Conservation (phyloP, 1,140 invertebrate genomes). For the Formica exsecta region DNA sequence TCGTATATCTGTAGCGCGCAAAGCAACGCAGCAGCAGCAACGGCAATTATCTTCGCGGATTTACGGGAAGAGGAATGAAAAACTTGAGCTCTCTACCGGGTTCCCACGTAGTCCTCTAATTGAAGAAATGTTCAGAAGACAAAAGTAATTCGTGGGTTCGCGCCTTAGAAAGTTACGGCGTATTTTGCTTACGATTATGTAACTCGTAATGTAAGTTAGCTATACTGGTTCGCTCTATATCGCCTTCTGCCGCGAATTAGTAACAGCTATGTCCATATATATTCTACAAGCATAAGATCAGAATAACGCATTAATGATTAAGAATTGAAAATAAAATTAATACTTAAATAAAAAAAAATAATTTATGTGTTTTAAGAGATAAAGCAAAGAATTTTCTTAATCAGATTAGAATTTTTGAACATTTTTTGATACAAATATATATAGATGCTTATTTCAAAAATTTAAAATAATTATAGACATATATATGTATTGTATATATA, state of each 20-base stretch:
- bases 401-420: not conserved
- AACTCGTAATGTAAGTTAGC: slow-evolving; percentile 22
- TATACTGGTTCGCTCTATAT: not conserved
- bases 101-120: slow-evolving; percentile 67
- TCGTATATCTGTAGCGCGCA: not conserved
- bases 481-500: not conserved
- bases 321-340: slow-evolving; percentile 17
- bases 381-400: not conserved
- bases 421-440: not conserved
- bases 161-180: slow-evolving; percentile 20
- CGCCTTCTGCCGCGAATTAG: not conserved
- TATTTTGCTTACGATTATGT: slow-evolving; percentile 42
- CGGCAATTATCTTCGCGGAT: slow-evolving; percentile 63
- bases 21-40: not conserved
- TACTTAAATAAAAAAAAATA: not conserved
- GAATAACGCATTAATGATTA: not conserved
- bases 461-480: no score
- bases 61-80: slow-evolving; percentile 56
- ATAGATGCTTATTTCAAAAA: not conserved
- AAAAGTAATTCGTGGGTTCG: slow-evolving; percentile 27
- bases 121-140: slow-evolving; percentile 44
- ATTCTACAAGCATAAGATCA: not conserved
- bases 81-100: slow-evolving; percentile 53
- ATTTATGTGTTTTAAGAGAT: not conserved
- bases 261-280: not conserved